Percentiles rank a stretch among this genome's conserved stretches.
phyloP scores from a whole-genome alignment of 1,140 invertebrate genomes.

The Mylabris phalerata region DNA sequence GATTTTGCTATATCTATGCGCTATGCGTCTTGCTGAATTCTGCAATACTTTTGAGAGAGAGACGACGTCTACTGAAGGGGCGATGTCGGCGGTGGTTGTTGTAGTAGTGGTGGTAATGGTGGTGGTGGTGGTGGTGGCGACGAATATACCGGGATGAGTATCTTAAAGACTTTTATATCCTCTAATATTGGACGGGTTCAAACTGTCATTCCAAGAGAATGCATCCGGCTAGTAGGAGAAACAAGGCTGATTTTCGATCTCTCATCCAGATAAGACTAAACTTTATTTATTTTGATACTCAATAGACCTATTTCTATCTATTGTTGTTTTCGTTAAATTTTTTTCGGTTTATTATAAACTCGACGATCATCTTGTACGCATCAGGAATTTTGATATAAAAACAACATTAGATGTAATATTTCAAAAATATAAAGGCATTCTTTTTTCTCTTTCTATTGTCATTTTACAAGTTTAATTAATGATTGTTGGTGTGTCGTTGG shows the following conservation, averaged over 20 bases:
- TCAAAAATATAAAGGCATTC: background rate
- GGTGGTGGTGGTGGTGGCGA: background rate
- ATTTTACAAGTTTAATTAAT: slow-evolving; percentile 9
- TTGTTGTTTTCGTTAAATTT: too few species aligned
- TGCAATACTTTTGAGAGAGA: slow-evolving; percentile 20
- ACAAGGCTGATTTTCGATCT: slow-evolving; percentile 11
- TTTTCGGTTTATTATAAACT: too few species aligned
- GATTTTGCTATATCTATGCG: slow-evolving; percentile 26
- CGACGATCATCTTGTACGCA: too few species aligned
- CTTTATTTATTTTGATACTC: slow-evolving; percentile 9
- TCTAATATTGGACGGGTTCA: slow-evolving; percentile 22
- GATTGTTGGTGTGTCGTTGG: background rate
- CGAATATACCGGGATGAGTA: slow-evolving; percentile 13
- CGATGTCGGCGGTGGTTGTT: background rate
- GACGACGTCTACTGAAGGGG: slow-evolving; percentile 5
- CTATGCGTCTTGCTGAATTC: slow-evolving; percentile 27
- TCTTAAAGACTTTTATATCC: slow-evolving; percentile 26
- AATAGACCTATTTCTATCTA: background rate
- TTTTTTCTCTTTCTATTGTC: background rate
- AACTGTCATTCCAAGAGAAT: slow-evolving; percentile 21
- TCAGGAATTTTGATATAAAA: too few species aligned
- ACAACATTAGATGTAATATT: too few species aligned
- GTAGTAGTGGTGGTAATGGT: background rate
- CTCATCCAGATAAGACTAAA: slow-evolving; percentile 18
- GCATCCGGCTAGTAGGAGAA: slow-evolving; percentile 1